phyloP scores from a whole-genome alignment of 2,888 invertebrate genomes.

The Calameuta filiformis region DNA sequence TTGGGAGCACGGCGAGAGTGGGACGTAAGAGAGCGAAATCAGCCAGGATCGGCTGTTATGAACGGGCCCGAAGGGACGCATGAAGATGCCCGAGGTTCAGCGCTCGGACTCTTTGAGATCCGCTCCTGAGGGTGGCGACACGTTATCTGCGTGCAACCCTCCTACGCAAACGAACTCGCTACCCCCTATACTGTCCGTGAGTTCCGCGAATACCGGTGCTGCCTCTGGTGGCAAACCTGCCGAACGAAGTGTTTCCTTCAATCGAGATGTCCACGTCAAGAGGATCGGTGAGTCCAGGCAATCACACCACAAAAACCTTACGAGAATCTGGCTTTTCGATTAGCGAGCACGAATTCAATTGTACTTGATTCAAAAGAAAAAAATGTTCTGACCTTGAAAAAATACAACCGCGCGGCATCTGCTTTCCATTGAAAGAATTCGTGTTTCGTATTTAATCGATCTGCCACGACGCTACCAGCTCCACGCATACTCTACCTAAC shows the following conservation, averaged over 20 bases:
- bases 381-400: neutral
- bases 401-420: neutral
- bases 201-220: conserved; percentile 26
- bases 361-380: neutral
- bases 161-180: conserved; percentile 36
- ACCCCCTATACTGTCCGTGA: conserved; percentile 46
- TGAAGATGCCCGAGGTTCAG: conserved; percentile 70
- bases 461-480: conserved; percentile 15
- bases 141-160: conserved; percentile 31
- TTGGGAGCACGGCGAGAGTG: conserved; percentile 10
- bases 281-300: conserved; percentile 80
- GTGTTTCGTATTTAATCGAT: neutral
- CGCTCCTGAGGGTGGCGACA: conserved; percentile 36
- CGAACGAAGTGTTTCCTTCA: conserved; percentile 85
- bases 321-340: conserved; percentile 24
- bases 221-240: conserved; percentile 65
- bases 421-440: neutral
- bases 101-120: conserved; percentile 68
- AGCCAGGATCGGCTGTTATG: conserved; percentile 41
- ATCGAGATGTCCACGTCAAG: conserved; percentile 91
- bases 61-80: conserved; percentile 38
- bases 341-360: neutral
- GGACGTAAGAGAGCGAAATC: conserved; percentile 1
- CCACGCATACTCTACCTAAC: conserved; percentile 44
- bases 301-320: conserved; percentile 50